Evolutionary conservation across 1,140 invertebrate species (phyloP).

Genomic region (Pissodes strobi): DNA sequence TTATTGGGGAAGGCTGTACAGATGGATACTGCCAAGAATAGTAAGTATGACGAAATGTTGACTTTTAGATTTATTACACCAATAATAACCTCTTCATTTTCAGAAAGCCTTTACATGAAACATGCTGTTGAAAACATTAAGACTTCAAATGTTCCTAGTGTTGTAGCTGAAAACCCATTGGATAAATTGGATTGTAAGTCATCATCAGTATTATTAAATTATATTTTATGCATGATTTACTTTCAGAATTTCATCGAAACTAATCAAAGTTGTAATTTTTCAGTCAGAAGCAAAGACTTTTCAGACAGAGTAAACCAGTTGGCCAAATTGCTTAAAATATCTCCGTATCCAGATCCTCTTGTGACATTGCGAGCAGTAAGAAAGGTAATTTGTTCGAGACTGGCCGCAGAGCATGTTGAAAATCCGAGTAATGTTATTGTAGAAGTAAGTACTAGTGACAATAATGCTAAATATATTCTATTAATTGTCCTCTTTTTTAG

Average conservation of each 20-base stretch:
- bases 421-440: conserved; percentile 60
- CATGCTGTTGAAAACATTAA: conserved; percentile 66
- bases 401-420: conserved; percentile 69
- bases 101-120: conserved; percentile 73
- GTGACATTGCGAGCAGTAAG: conserved; percentile 76
- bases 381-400: conserved; percentile 67
- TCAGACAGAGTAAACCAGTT: conserved; percentile 76
- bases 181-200: conserved; percentile 85
- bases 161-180: conserved; percentile 79
- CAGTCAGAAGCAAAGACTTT: conserved; percentile 84
- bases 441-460: conserved; percentile 38
- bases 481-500: conserved; percentile 50
- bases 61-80: not conserved
- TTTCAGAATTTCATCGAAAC: not conserved
- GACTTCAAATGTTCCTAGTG: conserved; percentile 64
- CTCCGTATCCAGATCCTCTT: conserved; percentile 80
- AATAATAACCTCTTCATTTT: conserved; percentile 53
- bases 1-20: conserved; percentile 80
- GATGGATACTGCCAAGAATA: conserved; percentile 81
- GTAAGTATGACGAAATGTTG: conserved; percentile 59
- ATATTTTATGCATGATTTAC: too few species aligned
- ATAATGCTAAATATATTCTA: not conserved
- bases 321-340: conserved; percentile 78
- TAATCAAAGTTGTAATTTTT: conserved; percentile 50
- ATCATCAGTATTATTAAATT: not conserved